Conservation (phyloP, 2,797 vertebrate species). For the Gouania willdenowi region DNA sequence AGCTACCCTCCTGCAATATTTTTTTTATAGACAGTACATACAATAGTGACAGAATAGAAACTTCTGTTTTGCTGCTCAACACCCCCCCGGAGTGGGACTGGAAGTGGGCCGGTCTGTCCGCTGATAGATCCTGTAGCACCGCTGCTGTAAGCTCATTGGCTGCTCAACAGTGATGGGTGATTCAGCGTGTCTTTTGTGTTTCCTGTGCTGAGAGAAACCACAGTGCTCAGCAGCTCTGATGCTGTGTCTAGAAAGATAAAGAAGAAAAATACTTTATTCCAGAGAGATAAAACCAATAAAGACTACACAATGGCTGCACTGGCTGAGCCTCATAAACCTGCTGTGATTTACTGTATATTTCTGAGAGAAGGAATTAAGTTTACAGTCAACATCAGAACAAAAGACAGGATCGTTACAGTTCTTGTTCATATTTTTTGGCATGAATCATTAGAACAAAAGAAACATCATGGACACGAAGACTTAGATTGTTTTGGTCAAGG, state of each 20-base stretch:
- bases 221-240: slow-evolving; percentile 62
- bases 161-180: slow-evolving; percentile 39
- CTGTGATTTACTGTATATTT: background rate
- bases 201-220: slow-evolving; percentile 36
- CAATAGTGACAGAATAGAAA: slow-evolving; percentile 72
- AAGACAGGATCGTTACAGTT: no score
- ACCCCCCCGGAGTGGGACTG: slow-evolving; percentile 30
- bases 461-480: no score
- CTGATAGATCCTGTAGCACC: slow-evolving; percentile 27
- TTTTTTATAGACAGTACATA: slow-evolving; percentile 71
- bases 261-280: slow-evolving; percentile 43
- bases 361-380: background rate
- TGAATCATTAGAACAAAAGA: no score
- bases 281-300: slow-evolving; percentile 23
- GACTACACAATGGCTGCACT: slow-evolving; percentile 15
- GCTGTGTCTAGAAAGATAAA: slow-evolving; percentile 64
- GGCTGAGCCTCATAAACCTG: background rate
- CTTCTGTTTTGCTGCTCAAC: slow-evolving; percentile 52
- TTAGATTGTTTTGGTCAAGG: no score
- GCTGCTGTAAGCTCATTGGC: slow-evolving; percentile 50
- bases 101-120: slow-evolving; percentile 39
- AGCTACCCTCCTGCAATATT: slow-evolving; percentile 51
- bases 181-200: slow-evolving; percentile 63
- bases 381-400: background rate
- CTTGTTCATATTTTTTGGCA: no score